Base-by-base conservation (phyloP, 92 coral and sea anemone genomes). In the Zoanthus solanderi region DNA sequence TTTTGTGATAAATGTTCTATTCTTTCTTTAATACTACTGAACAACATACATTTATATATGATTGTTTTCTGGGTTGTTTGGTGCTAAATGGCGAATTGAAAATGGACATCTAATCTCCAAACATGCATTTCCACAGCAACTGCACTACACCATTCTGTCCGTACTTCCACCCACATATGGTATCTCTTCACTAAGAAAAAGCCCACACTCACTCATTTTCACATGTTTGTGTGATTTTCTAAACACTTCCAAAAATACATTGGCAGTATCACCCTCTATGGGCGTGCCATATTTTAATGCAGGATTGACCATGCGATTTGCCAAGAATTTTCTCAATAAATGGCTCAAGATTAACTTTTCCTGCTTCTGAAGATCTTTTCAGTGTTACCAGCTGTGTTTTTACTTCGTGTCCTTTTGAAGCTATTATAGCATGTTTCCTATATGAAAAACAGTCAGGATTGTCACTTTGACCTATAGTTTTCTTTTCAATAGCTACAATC, bases 131-230 rank as follows among this genome's bases (percentile, higher is more conserved):
- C 91, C 89, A 78, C 95, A 92, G 78, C 95, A 92, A 72, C 84
- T 81, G 75, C 95, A 92, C 85, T 83, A 47, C 74, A 92, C 58
- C 48, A 83, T 74, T 56, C 91, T 83, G 85, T 87, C 95, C 29
- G 95, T 89, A 89, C 93, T 90, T 69, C 90, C 91, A 90, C 88
- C 95, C 83, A 92, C 85, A 78, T 61, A 92, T 72, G 93, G 87
- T 81, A 81, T 79, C 54, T 84, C 89, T 74, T 23, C 72, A 14
- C 79, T 12, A 79, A 87, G 82, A 77, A 77, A 87, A 80, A 78
- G 75, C 28, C 90, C 90, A 78, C 90, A 78, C 90, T 87, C 78
- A 66, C 78, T 78, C 71, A 78, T 29, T 47, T 83, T 50, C 66
- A 87, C 87, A 68, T 78, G 52, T 78, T 78, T 87, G 76, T 79